These are phyloP conservation scores for Luehdorfia chinensis DNA, from an alignment of 1,140 invertebrate genomes.

Conservation along the genomic window DNA sequence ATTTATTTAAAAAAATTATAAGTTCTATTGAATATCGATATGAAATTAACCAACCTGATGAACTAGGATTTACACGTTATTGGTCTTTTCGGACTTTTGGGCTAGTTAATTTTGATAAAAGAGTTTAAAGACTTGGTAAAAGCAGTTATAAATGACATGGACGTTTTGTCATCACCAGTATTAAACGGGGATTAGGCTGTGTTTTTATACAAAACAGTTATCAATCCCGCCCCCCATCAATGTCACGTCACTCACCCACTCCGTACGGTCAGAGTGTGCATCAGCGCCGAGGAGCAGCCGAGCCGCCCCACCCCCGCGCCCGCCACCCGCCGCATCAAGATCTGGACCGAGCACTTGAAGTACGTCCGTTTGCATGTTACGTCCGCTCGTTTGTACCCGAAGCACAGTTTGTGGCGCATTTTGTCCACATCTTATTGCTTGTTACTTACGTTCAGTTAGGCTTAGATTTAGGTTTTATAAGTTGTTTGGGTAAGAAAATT, in stretches of 20 bases:
- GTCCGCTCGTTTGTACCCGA: neutral
- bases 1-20: no score
- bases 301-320: constrained; percentile 29
- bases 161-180: no score
- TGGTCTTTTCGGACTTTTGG: no score
- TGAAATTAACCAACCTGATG: no score
- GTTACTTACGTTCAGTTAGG: neutral
- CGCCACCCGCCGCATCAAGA: constrained; percentile 55
- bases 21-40: no score
- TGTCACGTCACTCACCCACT: constrained; percentile 36
- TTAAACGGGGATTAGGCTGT: no score
- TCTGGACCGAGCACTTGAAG: constrained; percentile 60
- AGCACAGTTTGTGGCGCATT: neutral
- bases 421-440: neutral
- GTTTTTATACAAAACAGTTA: no score
- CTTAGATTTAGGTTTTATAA: neutral
- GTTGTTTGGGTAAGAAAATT: no score
- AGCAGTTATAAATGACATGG: no score
- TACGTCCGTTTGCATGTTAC: constrained; percentile 43
- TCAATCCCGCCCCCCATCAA: constrained; percentile 25
- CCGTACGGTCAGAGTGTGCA: constrained; percentile 38
- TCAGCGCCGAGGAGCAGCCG: constrained; percentile 30
- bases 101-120: no score
- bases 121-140: no score
- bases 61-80: no score